phyloP scores from a whole-genome alignment of 2,797 vertebrate species.

The Karalla daura region DNA sequence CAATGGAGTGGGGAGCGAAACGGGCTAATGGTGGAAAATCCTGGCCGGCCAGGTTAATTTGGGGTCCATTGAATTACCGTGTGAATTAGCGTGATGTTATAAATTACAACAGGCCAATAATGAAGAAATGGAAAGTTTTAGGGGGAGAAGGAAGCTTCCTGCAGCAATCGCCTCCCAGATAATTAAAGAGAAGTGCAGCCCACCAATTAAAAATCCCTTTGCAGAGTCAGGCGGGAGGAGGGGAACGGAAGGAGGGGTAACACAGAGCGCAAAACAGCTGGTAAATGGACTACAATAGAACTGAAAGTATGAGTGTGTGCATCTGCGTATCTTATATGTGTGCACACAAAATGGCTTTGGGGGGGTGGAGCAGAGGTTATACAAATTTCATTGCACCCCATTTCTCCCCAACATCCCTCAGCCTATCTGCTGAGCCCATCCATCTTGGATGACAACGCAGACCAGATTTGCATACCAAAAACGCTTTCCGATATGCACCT shows the following conservation, averaged over 20 bases:
- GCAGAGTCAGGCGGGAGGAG: constrained; percentile 20
- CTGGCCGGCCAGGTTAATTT: constrained; percentile 80
- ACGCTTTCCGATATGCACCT: constrained; percentile 63
- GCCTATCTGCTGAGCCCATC: constrained; percentile 68
- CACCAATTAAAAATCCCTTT: constrained; percentile 65
- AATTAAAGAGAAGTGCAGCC: constrained; percentile 68
- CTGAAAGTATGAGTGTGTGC: constrained; percentile 16
- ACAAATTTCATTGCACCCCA: constrained; percentile 59
- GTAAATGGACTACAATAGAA: constrained; percentile 51
- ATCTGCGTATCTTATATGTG: no score
- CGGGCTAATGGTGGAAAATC: constrained; percentile 78
- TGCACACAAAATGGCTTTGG: no score
- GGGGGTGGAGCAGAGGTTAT: constrained; percentile 27
- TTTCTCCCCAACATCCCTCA: constrained; percentile 65
- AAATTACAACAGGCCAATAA: constrained; percentile 72
- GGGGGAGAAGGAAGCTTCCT: constrained; percentile 40
- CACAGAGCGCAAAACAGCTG: constrained; percentile 25
- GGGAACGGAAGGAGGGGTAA: neutral
- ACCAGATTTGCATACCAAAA: constrained; percentile 76
- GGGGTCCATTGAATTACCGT: constrained; percentile 81
- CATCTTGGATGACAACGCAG: constrained; percentile 73
- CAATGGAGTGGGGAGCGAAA: constrained; percentile 65
- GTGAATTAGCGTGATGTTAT: constrained; percentile 73
- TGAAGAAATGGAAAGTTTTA: constrained; percentile 69
- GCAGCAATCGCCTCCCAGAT: constrained; percentile 51